Evolutionary conservation across 2,888 invertebrate species (phyloP), one percentile per base, ranked within the genome.

Genomic region (Tiphia femorata): DNA sequence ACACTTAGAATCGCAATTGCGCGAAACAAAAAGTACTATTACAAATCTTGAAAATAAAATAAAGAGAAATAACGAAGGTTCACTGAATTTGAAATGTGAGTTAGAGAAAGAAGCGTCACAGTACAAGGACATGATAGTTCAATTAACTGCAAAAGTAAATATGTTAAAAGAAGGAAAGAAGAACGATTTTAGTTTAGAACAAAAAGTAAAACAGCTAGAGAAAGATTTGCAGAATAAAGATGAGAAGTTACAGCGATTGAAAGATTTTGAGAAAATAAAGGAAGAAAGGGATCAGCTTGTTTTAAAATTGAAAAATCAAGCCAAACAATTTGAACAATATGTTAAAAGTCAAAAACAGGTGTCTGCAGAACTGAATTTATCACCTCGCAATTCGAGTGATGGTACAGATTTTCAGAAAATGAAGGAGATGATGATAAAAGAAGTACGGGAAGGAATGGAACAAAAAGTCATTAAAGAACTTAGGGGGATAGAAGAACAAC

Each of bases 361-460:
- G 1, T 78, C 79, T 0, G 76, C 71, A 2, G 80, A 81, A 57
- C 70, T 81, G 35, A 80, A 76, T 58, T 52, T 75, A 8, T 74
- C 77, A 8, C 74, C 77, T 12, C 72, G 74, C 2, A 75, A 66
- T 47, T 66, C 68, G 1, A 62, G 59, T 1, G 79, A 78, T 12
- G 73, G 67, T 5, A 50, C 67, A 20, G 81, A 81, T 19, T 83
- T 84, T 33, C 83, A 87, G 84, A 87, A 85, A 49, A 64, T 80
- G 12, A 84, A 84, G 10, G 84, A 87, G 23, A 85, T 85, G 82
- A 83, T 86, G 77, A 86, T 86, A 74, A 87, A 87, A 65, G 88
- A 87, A 0, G 88, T 91, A 49, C 85, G 90, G 1, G 89, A 90
- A 60, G 90, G 90, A 76, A 88, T 90, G 85, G 89, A 90, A 0